Conservation (phyloP, 2,888 invertebrate species). For the Dasysyrphus albostriatus region DNA sequence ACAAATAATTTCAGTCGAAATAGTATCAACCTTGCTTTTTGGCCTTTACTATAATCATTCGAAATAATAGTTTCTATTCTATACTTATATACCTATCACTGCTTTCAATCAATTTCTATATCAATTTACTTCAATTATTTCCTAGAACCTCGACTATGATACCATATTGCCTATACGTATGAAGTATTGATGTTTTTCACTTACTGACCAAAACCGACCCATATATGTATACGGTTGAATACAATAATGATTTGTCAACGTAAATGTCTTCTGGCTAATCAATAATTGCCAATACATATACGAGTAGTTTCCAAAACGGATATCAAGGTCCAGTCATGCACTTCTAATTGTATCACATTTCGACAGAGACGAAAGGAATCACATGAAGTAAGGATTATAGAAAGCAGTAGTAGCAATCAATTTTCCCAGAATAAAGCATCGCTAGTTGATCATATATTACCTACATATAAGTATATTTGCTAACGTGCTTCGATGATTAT, state of each 20-base stretch:
- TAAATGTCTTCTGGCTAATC: conserved; percentile 49
- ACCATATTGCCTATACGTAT: too few species aligned
- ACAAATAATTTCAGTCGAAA: too few species aligned
- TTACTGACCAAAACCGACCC: background rate
- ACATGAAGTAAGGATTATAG: background rate
- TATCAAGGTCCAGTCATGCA: conserved; percentile 58
- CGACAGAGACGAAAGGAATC: background rate
- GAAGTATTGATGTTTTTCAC: too few species aligned
- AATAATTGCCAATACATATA: conserved; percentile 36
- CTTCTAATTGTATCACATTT: conserved; percentile 57
- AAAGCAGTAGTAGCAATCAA: conserved; percentile 47
- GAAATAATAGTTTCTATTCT: too few species aligned
- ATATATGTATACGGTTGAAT: background rate
- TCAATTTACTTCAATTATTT: too few species aligned
- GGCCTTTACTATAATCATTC: too few species aligned
- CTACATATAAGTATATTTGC: background rate
- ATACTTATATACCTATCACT: too few species aligned
- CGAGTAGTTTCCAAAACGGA: conserved; percentile 44
- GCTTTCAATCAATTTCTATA: too few species aligned
- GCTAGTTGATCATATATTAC: background rate
- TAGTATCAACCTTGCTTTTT: too few species aligned
- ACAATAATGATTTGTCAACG: conserved; percentile 45
- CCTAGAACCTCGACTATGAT: too few species aligned
- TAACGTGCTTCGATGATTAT: background rate
- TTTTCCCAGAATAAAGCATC: conserved; percentile 25